Evolutionary conservation across 2,888 invertebrate genomes (phyloP).

Genomic region (Octonoba sinensis): DNA sequence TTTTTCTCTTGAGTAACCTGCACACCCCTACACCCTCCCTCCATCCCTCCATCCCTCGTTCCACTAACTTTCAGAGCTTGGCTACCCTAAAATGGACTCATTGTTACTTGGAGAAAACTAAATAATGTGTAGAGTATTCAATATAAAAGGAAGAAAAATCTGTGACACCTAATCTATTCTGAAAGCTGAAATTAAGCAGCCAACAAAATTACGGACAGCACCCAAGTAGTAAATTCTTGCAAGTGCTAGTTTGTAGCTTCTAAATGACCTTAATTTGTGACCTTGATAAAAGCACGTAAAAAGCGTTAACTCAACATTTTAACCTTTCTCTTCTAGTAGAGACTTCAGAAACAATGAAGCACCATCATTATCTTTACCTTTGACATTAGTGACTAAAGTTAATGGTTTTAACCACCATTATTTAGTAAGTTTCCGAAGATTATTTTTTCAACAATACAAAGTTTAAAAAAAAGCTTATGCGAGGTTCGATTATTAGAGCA

Average conservation of each 20-base stretch:
- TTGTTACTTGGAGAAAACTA: too few relatives aligned
- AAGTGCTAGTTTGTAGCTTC: background rate
- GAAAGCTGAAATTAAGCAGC: slow-evolving; percentile 20
- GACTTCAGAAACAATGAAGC: slow-evolving; percentile 52
- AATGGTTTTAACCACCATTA: slow-evolving; percentile 49
- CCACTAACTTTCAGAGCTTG: too few relatives aligned
- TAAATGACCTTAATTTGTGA: slow-evolving; percentile 60
- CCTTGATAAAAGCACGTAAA: slow-evolving; percentile 59
- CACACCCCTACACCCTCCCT: too few relatives aligned
- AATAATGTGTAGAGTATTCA: too few relatives aligned
- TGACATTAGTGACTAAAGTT: slow-evolving; percentile 52
- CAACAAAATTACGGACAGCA: too few relatives aligned
- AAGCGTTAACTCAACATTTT: slow-evolving; percentile 45
- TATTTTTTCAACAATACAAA: slow-evolving; percentile 9
- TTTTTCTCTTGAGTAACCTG: too few relatives aligned
- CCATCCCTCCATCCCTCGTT: too few relatives aligned
- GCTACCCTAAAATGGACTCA: too few relatives aligned
- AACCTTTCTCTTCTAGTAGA: slow-evolving; percentile 11
- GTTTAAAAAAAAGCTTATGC: too few relatives aligned
- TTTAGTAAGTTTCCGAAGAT: slow-evolving; percentile 26
- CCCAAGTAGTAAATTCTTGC: too few relatives aligned
- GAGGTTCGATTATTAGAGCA: too few relatives aligned
- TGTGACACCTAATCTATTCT: slow-evolving; percentile 1
- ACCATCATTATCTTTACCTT: slow-evolving; percentile 56
- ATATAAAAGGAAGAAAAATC: slow-evolving; percentile 14